Evolutionary conservation across 2,888 invertebrate genomes (phyloP).

Genomic region (Leptura quadrifasciata): DNA sequence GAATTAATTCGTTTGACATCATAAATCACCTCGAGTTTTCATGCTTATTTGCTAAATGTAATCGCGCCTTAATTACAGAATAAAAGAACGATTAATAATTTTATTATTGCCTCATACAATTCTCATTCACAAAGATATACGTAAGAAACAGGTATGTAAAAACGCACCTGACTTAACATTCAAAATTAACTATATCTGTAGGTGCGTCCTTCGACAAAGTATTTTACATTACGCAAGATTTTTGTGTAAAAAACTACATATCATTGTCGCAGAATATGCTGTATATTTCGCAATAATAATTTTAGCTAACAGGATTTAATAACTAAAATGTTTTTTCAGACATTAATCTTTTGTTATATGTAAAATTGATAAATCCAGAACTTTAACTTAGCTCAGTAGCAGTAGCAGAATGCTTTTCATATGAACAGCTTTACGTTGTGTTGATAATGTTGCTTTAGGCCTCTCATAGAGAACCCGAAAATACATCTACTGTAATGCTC

Average conservation of each 20-base stretch:
- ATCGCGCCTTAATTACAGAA: conserved; percentile 27
- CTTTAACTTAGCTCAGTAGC: too few relatives aligned
- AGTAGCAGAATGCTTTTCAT: too few relatives aligned
- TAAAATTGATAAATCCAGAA: too few relatives aligned
- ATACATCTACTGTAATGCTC: too few relatives aligned
- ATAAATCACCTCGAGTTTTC: conserved; percentile 16
- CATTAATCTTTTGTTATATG: background rate
- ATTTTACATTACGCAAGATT: conserved; percentile 18
- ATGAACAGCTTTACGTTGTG: too few relatives aligned
- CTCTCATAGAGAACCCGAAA: too few relatives aligned
- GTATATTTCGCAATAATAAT: background rate
- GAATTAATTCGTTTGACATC: conserved; percentile 8
- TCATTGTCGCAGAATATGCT: background rate
- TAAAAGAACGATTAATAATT: conserved; percentile 23
- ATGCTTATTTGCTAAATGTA: background rate
- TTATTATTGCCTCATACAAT: conserved; percentile 33
- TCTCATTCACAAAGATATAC: conserved; percentile 12
- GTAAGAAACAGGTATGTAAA: conserved; percentile 13
- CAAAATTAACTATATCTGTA: conserved; percentile 29
- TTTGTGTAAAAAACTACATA: conserved; percentile 11
- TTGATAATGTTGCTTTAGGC: too few relatives aligned
- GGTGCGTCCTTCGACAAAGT: conserved; percentile 31
- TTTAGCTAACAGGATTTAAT: background rate
- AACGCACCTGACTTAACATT: conserved; percentile 33
- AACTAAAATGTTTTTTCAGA: background rate